Evolutionary conservation across 2,113 vertebrate genomes (phyloP).

Genomic region (Chamaea fasciata): DNA sequence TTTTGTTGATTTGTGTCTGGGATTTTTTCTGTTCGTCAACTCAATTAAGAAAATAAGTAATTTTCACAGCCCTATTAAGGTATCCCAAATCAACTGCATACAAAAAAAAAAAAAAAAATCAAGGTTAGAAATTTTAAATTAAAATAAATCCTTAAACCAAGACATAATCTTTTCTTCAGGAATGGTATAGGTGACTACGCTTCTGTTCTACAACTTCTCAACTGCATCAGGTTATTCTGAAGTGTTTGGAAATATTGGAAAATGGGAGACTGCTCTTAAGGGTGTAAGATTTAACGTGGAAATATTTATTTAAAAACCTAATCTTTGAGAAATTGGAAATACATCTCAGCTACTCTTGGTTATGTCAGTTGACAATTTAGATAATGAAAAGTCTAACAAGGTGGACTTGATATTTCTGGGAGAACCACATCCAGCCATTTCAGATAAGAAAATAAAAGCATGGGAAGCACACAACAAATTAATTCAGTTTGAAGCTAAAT

Average conservation of each 20-base stretch:
- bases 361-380: not conserved
- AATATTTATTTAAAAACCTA: not conserved
- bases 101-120: not conserved
- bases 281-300: not conserved
- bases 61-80: not conserved
- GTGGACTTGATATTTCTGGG: not conserved
- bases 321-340: not conserved
- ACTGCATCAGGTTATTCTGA: not conserved
- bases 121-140: not conserved
- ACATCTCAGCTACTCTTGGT: not conserved
- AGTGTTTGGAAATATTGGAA: not conserved
- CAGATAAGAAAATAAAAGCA: not conserved
- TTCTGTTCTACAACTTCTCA: not conserved
- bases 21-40: not conserved
- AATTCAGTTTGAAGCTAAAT: not conserved
- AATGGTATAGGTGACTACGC: not conserved
- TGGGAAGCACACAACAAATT: not conserved
- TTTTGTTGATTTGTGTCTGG: not conserved
- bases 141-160: not conserved
- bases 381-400: not conserved
- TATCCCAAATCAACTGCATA: accelerated
- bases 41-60: not conserved
- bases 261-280: not conserved
- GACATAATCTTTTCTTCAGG: not conserved
- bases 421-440: not conserved